A percentile compares a stretch with the other conserved stretches of the same genome.
These are phyloP conservation scores for Anas bahamensis DNA, from an alignment of 2,797 vertebrate species.

Conservation along the genomic window DNA sequence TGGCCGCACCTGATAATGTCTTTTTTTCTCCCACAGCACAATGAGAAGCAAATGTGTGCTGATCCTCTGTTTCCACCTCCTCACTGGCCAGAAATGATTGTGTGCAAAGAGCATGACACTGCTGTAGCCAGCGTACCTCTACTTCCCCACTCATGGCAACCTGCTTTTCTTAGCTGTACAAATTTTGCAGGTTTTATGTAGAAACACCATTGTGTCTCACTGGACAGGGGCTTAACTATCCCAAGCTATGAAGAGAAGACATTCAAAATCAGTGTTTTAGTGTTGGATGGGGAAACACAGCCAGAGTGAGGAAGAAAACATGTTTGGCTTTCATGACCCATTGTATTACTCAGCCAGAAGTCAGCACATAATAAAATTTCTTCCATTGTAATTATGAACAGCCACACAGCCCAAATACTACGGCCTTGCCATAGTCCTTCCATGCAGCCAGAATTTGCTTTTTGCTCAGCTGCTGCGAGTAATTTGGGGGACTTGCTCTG, in stretches of 20 bases:
- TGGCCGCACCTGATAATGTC: background rate
- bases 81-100: fast-evolving
- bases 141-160: background rate
- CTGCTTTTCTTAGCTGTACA: background rate
- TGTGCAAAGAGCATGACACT: background rate
- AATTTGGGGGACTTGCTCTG: background rate
- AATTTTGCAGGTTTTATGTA: background rate
- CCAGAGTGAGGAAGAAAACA: background rate
- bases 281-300: background rate
- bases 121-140: fast-evolving
- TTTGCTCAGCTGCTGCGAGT: background rate
- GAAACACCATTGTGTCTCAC: background rate
- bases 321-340: background rate
- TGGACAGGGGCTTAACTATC: background rate
- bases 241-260: background rate
- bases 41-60: background rate
- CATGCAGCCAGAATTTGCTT: background rate
- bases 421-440: background rate
- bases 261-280: background rate
- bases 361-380: background rate
- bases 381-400: background rate
- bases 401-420: background rate
- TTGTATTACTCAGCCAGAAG: fast-evolving
- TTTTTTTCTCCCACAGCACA: background rate
- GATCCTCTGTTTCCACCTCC: background rate